Percentiles rank a stretch among this genome's conserved stretches.
Conservation (phyloP, 2,888 invertebrate species). For the Hermodice carunculata region DNA sequence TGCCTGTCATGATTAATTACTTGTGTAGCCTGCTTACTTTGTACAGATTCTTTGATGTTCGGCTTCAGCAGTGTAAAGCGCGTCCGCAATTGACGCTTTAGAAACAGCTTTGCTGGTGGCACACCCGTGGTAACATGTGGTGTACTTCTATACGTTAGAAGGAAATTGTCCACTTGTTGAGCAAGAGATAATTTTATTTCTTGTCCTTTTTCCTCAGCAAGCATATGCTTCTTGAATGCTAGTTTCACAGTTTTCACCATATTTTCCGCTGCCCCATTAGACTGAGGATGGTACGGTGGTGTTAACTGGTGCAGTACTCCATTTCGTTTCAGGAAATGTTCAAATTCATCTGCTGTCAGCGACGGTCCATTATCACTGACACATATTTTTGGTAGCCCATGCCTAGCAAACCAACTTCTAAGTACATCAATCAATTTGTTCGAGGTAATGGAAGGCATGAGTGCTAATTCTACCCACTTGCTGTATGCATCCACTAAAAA, state of each 20-base stretch:
- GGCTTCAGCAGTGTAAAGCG: background rate
- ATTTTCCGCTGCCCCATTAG: conserved; percentile 1
- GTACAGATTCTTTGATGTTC: background rate
- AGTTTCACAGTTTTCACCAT: background rate
- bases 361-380: conserved; percentile 22
- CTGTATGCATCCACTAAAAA: background rate
- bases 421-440: background rate
- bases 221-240: background rate
- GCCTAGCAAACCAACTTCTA: background rate
- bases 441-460: conserved; percentile 2
- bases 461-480: conserved; percentile 4
- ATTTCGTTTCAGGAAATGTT: background rate
- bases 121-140: background rate
- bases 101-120: background rate
- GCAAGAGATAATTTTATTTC: background rate
- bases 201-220: background rate
- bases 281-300: background rate
- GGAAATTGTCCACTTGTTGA: background rate
- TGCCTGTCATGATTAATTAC: background rate
- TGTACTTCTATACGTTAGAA: background rate
- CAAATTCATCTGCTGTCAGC: background rate
- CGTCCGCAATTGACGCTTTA: background rate
- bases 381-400: conserved; percentile 4
- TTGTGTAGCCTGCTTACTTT: background rate
- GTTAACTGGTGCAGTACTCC: background rate